phyloP scores from a whole-genome alignment of 2,888 invertebrate genomes.

The Chalcosyrphus nemorum region DNA sequence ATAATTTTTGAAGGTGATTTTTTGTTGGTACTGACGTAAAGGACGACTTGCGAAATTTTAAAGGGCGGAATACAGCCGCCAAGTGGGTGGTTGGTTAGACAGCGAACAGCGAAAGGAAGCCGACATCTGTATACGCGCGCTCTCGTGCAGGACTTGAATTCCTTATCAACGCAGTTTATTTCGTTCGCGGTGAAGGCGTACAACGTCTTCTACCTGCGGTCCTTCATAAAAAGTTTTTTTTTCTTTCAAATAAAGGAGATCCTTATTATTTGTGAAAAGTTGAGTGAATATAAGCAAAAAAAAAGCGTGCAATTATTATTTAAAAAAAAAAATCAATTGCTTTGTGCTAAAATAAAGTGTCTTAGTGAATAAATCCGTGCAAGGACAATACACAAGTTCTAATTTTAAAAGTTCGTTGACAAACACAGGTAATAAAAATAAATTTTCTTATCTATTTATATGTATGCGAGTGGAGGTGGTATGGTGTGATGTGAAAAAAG shows the following conservation, averaged over 20 bases:
- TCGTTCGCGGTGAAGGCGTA: constrained; percentile 56
- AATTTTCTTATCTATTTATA: neutral
- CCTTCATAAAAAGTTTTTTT: neutral
- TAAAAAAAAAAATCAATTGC: neutral
- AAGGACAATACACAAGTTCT: neutral
- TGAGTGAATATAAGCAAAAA: neutral
- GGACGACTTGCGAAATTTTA: neutral
- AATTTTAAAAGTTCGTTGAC: neutral
- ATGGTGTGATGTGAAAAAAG: neutral
- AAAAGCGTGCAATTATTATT: constrained; percentile 18
- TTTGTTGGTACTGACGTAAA: constrained; percentile 45
- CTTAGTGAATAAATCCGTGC: neutral
- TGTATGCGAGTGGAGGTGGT: neutral
- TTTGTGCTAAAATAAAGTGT: constrained; percentile 1
- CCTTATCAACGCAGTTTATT: constrained; percentile 60
- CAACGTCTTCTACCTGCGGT: constrained; percentile 52
- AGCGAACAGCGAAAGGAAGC: constrained; percentile 10
- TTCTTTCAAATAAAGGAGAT: too few relatives aligned
- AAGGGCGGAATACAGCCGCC: constrained; percentile 4
- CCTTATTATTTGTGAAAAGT: neutral
- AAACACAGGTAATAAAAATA: neutral
- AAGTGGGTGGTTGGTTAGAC: constrained; percentile 1
- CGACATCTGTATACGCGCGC: constrained; percentile 1
- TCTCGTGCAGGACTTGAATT: neutral
- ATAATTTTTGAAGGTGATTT: constrained; percentile 57